phyloP scores from a whole-genome alignment of 2,888 invertebrate genomes.

The Chirona hameri region DNA sequence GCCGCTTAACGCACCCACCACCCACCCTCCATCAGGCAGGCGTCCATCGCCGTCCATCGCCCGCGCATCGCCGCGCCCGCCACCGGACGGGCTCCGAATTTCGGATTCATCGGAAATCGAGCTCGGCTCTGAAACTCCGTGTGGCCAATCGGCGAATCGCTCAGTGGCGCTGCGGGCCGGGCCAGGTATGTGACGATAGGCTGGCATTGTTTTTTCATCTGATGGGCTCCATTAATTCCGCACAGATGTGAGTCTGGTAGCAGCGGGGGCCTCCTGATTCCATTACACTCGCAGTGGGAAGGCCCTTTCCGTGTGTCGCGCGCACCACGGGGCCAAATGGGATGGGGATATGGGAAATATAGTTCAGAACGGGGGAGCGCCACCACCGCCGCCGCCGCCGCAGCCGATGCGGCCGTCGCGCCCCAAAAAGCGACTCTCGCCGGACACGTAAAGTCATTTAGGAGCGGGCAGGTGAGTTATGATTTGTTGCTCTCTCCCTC shows the following conservation, averaged over 20 bases:
- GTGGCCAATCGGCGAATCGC: not conserved
- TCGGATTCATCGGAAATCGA: not conserved
- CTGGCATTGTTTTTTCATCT: not conserved
- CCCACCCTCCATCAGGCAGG: no score
- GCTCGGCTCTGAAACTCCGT: not conserved
- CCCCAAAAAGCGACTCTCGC: not conserved
- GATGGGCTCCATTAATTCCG: not conserved
- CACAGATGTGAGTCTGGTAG: constrained; percentile 24
- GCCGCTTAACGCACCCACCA: no score
- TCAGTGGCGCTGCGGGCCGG: not conserved
- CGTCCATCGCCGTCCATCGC: no score
- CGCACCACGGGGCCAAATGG: constrained; percentile 22
- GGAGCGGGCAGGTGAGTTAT: not conserved
- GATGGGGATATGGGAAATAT: constrained; percentile 13
- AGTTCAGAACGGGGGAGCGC: not conserved
- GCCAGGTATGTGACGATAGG: constrained; percentile 13
- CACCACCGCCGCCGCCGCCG: no score
- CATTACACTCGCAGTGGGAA: constrained; percentile 24
- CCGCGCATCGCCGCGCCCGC: not conserved
- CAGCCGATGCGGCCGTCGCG: no score
- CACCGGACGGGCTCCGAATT: not conserved
- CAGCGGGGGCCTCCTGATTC: constrained; percentile 26
- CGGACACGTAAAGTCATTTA: constrained; percentile 12
- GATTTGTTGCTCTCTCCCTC: constrained; percentile 8
- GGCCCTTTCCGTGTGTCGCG: constrained; percentile 27